phyloP scores from a whole-genome alignment of 92 coral and sea anemone species.

The Epizoanthus rinbou region DNA sequence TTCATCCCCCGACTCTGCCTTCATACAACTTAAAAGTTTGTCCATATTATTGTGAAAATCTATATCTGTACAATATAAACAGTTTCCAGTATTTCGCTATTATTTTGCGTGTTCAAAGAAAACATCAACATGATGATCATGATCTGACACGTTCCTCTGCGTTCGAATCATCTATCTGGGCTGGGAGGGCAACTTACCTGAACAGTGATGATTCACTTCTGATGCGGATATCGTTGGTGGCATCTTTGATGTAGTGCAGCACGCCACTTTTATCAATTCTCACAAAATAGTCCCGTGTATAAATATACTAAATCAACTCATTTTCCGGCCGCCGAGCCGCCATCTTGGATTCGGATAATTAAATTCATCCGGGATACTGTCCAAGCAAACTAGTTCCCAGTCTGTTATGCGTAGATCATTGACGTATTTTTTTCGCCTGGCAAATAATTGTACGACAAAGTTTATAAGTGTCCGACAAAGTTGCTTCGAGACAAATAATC shows the following conservation, averaged over 20 bases:
- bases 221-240: conserved; percentile 56
- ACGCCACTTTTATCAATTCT: neutral
- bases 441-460: conserved; percentile 8
- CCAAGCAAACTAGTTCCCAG: conserved; percentile 13
- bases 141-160: too few species aligned
- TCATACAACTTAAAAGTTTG: too few species aligned
- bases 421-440: neutral
- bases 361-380: neutral
- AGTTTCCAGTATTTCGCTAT: too few species aligned
- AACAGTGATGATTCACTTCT: neutral
- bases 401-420: neutral
- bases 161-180: neutral
- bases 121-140: too few species aligned
- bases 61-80: too few species aligned
- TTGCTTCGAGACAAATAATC: neutral
- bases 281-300: neutral
- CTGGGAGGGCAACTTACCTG: conserved; percentile 25
- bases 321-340: conserved; percentile 7
- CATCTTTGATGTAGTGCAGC: conserved; percentile 38
- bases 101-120: too few species aligned
- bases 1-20: too few species aligned
- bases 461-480: too few species aligned
- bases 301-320: neutral
- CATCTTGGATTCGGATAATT: neutral
- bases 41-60: too few species aligned